phyloP scores from a whole-genome alignment of 2,113 vertebrate genomes.

The Collichthys lucidus region DNA sequence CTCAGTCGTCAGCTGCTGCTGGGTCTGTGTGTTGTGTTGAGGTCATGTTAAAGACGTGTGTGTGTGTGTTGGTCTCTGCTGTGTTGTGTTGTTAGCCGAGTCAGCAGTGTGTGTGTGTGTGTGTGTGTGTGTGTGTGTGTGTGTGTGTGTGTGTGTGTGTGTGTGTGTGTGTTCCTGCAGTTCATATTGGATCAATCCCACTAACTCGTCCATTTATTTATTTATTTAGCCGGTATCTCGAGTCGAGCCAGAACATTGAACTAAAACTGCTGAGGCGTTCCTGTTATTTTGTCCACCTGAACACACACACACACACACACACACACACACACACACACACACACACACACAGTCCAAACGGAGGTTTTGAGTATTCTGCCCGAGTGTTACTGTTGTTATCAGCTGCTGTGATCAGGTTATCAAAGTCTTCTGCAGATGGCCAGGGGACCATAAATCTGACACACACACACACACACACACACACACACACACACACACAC shows the following conservation, averaged over 20 bases:
- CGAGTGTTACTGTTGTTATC: not conserved
- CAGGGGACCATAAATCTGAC: constrained; percentile 31
- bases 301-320: too few species aligned
- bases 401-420: constrained; percentile 56
- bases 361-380: constrained; percentile 1
- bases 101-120: not conserved
- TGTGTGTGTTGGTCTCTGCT: too few species aligned
- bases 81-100: too few species aligned
- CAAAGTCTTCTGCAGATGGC: constrained; percentile 44
- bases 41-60: not conserved
- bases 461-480: not conserved
- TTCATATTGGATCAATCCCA: not conserved
- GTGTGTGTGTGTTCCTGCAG: too few species aligned
- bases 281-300: not conserved
- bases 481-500: not conserved
- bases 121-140: too few species aligned
- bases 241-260: not conserved
- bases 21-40: not conserved
- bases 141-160: too few species aligned
- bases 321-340: not conserved
- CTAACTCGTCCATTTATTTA: too few species aligned
- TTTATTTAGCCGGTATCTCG: not conserved
- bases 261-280: not conserved
- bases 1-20: too few species aligned
- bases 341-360: too few species aligned